Evolutionary conservation across 2,113 vertebrate species (phyloP).

Genomic region (Trichomycterus rosablanca): DNA sequence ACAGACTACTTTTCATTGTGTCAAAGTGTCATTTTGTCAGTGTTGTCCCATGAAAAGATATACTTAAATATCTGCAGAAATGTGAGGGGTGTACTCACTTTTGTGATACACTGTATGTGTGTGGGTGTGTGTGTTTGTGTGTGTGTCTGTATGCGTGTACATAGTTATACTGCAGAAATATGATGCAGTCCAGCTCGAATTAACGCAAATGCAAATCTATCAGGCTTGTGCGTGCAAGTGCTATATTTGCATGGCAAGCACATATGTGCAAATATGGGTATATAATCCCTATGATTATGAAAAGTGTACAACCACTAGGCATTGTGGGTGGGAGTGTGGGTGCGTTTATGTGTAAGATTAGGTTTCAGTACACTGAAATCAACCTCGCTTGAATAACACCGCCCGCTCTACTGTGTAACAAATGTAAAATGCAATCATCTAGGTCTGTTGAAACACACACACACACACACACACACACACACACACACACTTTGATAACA

Average conservation of each 20-base stretch:
- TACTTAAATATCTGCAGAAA: no score
- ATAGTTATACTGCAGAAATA: not conserved
- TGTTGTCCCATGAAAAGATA: no score
- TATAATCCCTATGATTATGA: constrained; percentile 58
- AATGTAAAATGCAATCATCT: no score
- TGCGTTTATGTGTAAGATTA: constrained; percentile 1
- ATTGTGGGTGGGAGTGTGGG: not conserved
- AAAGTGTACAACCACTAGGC: constrained; percentile 32
- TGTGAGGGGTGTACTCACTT: no score
- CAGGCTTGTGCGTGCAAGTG: constrained; percentile 5
- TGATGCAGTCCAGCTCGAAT: constrained; percentile 9
- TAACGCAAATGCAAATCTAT: constrained; percentile 28
- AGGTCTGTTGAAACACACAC: not conserved
- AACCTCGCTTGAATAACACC: no score
- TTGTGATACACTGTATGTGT: not conserved
- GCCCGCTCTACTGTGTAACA: no score
- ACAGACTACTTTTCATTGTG: no score
- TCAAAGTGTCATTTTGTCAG: no score
- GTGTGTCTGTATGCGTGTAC: constrained; percentile 6
- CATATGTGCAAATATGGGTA: constrained; percentile 21
- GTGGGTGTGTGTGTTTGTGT: not conserved
- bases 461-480: constrained; percentile 1
- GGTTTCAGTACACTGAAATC: not conserved
- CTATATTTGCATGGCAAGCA: constrained; percentile 42
- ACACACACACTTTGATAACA: not conserved